phyloP scores from a whole-genome alignment of 2,888 invertebrate genomes.

The Acronicta leporina region DNA sequence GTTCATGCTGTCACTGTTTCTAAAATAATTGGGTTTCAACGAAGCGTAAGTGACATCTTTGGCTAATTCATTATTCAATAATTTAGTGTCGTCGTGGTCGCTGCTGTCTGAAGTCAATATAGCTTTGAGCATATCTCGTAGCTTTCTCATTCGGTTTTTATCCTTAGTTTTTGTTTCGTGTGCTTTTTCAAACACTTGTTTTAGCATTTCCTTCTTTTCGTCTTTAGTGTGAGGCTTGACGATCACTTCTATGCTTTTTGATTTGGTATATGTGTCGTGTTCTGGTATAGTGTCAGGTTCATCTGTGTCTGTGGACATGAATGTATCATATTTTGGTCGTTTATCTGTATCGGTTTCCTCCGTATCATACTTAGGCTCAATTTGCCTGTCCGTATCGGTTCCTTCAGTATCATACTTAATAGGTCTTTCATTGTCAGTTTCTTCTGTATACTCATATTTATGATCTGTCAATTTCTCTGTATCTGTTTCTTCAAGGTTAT shows the following conservation, averaged over 20 bases:
- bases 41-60: conserved; percentile 67
- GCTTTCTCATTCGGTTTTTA: conserved; percentile 62
- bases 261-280: conserved; percentile 43
- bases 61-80: conserved; percentile 57
- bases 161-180: conserved; percentile 61
- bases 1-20: conserved; percentile 68
- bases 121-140: conserved; percentile 68
- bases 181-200: conserved; percentile 69
- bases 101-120: conserved; percentile 74
- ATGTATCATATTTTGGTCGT: conserved; percentile 32
- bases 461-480: conserved; percentile 33
- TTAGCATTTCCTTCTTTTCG: conserved; percentile 71
- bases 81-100: conserved; percentile 59
- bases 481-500: conserved; percentile 32
- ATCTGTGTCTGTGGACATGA: conserved; percentile 49
- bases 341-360: conserved; percentile 35
- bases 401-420: conserved; percentile 39
- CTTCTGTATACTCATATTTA: conserved; percentile 44
- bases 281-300: conserved; percentile 45
- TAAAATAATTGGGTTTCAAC: conserved; percentile 64
- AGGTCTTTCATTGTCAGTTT: conserved; percentile 45
- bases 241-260: conserved; percentile 37
- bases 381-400: conserved; percentile 32
- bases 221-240: conserved; percentile 57
- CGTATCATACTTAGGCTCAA: conserved; percentile 38